phyloP scores from a whole-genome alignment of 2,113 vertebrate genomes.

The Hyperopisus bebe region DNA sequence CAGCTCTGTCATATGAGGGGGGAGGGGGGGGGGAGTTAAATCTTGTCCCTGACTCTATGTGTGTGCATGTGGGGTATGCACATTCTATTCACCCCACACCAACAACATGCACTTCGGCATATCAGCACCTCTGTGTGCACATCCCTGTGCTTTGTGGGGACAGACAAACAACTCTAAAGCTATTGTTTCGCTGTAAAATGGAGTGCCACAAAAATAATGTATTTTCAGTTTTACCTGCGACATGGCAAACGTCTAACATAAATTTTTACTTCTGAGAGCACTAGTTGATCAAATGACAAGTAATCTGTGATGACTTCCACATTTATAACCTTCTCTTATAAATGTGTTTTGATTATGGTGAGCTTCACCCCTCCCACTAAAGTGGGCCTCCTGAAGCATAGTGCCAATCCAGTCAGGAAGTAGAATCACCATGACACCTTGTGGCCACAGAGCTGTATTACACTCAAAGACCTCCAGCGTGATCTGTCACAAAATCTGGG shows the following conservation, averaged over 20 bases:
- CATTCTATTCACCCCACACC: neutral
- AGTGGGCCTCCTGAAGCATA: neutral
- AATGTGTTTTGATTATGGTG: neutral
- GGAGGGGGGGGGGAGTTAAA: neutral
- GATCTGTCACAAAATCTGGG: neutral
- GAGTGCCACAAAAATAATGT: neutral
- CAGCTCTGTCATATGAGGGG: neutral
- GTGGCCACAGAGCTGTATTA: neutral
- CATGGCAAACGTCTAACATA: too few relatives aligned
- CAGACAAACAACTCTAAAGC: neutral
- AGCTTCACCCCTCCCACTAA: neutral
- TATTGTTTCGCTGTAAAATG: neutral
- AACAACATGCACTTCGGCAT: neutral
- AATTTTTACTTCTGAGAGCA: neutral
- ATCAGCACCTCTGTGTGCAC: neutral
- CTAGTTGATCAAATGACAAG: neutral
- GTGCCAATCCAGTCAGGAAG: neutral
- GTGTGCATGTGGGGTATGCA: neutral
- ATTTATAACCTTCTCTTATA: neutral
- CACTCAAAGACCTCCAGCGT: neutral
- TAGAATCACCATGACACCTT: slow-evolving; percentile 3
- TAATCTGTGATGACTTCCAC: neutral
- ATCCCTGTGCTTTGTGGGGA: neutral
- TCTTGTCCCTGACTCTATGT: neutral
- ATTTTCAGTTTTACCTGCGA: neutral